These are phyloP conservation scores for Macropis europaea DNA, from an alignment of 2,888 invertebrate species.

Conservation along the genomic window DNA sequence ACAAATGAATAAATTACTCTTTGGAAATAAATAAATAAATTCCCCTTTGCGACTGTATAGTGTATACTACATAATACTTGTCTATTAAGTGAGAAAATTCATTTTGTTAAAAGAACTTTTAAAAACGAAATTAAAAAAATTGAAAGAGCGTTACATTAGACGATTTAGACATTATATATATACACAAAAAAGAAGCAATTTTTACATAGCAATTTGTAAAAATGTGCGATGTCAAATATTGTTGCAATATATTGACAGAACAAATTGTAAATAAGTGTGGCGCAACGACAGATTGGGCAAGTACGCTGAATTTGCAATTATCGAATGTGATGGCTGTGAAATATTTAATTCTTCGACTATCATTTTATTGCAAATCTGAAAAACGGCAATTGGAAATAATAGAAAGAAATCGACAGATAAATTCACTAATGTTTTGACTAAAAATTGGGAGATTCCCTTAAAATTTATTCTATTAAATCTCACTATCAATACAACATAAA, in stretches of 20 bases:
- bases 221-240: slow-evolving; percentile 6
- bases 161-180: neutral
- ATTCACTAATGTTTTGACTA: no score
- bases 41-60: neutral
- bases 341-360: slow-evolving; percentile 25
- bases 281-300: slow-evolving; percentile 47
- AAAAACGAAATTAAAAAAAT: neutral
- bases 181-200: slow-evolving; percentile 9
- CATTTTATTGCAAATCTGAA: neutral
- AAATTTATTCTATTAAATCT: neutral
- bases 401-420: no score
- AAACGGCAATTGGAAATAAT: neutral
- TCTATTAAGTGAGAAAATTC: neutral
- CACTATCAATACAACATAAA: no score
- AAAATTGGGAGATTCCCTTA: no score
- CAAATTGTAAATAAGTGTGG: slow-evolving; percentile 49
- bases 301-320: slow-evolving; percentile 34
- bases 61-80: neutral
- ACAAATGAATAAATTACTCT: neutral
- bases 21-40: neutral
- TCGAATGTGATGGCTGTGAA: slow-evolving; percentile 61
- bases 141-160: slow-evolving; percentile 7
- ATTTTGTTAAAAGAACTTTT: neutral
- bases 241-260: slow-evolving; percentile 22
- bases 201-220: slow-evolving; percentile 23